Base-by-base conservation (phyloP, 1,140 invertebrate genomes). In the Tetramorium alpestre region DNA sequence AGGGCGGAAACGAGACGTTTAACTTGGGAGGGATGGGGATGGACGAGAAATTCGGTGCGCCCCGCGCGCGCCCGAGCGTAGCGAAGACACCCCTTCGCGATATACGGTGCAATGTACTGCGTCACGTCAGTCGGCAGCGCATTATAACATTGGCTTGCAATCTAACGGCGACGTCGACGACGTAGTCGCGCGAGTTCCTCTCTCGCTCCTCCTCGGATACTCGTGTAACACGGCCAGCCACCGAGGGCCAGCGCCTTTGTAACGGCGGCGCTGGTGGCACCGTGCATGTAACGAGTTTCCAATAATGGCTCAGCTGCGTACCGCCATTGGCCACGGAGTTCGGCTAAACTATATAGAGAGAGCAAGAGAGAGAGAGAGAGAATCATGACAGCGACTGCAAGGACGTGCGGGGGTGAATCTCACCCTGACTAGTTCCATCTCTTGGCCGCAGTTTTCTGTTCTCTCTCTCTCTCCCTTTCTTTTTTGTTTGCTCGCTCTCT, bases 261-360 rank as follows among this genome's bases (percentile, higher is more conserved):
- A 93, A 93, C 92, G 91, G 78, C 88, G 90, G 80, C 88, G 89
- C 81, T 87, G 84, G 90, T 84, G 80, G 91, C 90, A 91, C 91
- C 88, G 92, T 93, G 94, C 92, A 93, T 94, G 94, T 95, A 95
- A 95, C 94, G 94, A 95, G 94, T 95, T 95, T 95, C 94, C 94
- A 94, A 95, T 95, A 95, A 95, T 94, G 94, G 94, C 93, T 95
- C 94, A 93, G 94, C 94, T 95, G 94, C 92, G 93, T 93, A 93
- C 87, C 92, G 89, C 90, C 92, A 93, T 92, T 92, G 91, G 90
- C 87, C 85, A 58, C 69, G 54, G 10, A 70, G 90, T 91, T 91
- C 89, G 90, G 87, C 87, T 86, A 86, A 84, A 73, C 80, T 84
- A 73, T 75, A 84, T 73, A 81, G 51, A 18, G 28, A 65, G 58